These are phyloP conservation scores for Chymomyza procnemis DNA, from an alignment of 2,888 invertebrate genomes.

Conservation along the genomic window DNA sequence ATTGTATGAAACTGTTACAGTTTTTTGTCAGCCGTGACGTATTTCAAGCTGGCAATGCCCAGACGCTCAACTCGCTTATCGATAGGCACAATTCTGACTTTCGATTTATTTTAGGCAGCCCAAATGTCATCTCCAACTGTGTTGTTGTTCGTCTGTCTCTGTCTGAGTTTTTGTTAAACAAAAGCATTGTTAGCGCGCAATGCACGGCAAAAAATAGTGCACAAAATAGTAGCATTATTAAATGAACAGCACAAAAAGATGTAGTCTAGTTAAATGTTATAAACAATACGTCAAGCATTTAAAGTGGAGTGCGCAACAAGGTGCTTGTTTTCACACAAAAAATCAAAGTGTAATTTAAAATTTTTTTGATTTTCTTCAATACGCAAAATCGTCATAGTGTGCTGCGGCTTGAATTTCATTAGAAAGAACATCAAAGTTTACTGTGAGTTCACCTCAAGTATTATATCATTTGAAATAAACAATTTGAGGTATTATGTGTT, in stretches of 20 bases:
- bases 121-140: constrained; percentile 42
- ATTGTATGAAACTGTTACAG: not conserved
- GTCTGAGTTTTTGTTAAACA: constrained; percentile 51
- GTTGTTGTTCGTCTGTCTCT: constrained; percentile 63
- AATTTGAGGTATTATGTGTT: not conserved
- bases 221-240: constrained; percentile 25
- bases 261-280: constrained; percentile 32
- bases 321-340: not conserved
- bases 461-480: not conserved
- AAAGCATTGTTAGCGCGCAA: constrained; percentile 68
- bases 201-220: constrained; percentile 46
- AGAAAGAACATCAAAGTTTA: not conserved
- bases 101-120: constrained; percentile 24
- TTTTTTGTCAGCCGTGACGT: not conserved
- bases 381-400: not conserved
- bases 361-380: constrained; percentile 3
- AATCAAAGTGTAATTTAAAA: constrained; percentile 21
- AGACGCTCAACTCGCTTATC: not conserved
- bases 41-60: constrained; percentile 28
- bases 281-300: constrained; percentile 12
- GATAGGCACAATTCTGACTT: not conserved
- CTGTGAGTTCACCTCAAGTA: not conserved
- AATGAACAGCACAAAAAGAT: constrained; percentile 43
- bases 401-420: not conserved
- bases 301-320: constrained; percentile 4